Evolutionary conservation across 2,113 vertebrate genomes (phyloP).

Genomic region (Furnarius figulus): DNA sequence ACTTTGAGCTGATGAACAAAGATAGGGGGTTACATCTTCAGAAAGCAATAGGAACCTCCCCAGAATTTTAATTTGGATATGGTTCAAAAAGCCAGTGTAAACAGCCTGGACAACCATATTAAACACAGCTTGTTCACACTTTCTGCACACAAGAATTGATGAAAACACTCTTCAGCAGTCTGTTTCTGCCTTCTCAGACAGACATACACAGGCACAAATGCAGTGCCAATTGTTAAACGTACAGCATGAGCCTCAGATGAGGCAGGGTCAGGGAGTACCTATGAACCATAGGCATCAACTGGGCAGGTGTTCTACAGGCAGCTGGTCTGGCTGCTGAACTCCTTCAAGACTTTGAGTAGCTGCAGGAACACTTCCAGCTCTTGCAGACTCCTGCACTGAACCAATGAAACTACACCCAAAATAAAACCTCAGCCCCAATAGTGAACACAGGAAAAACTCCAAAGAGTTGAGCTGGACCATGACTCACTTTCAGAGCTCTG

Average conservation of each 20-base stretch:
- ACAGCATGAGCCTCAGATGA: not conserved
- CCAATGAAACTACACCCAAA: not conserved
- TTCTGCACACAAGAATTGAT: not conserved
- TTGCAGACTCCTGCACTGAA: not conserved
- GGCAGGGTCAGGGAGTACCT: not conserved
- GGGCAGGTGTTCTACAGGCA: not conserved
- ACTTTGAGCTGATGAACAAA: not conserved
- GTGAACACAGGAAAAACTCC: not conserved
- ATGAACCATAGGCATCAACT: not conserved
- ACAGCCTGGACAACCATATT: not conserved
- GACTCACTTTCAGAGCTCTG: not conserved
- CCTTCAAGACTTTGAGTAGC: not conserved
- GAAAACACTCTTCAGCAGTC: conserved; percentile 8
- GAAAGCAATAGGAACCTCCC: not conserved
- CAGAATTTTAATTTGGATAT: not conserved
- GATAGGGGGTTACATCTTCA: not conserved
- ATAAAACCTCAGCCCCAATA: not conserved
- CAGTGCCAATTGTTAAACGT: not conserved
- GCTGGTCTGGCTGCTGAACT: not conserved
- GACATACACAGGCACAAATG: not conserved
- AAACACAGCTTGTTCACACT: not conserved
- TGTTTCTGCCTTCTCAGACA: not conserved
- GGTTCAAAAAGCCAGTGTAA: conserved; percentile 3
- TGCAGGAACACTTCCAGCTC: not conserved
- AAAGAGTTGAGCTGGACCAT: not conserved